These are phyloP conservation scores for Caenorhabditis becei DNA, from an alignment of 2,888 invertebrate genomes.

Conservation along the genomic window DNA sequence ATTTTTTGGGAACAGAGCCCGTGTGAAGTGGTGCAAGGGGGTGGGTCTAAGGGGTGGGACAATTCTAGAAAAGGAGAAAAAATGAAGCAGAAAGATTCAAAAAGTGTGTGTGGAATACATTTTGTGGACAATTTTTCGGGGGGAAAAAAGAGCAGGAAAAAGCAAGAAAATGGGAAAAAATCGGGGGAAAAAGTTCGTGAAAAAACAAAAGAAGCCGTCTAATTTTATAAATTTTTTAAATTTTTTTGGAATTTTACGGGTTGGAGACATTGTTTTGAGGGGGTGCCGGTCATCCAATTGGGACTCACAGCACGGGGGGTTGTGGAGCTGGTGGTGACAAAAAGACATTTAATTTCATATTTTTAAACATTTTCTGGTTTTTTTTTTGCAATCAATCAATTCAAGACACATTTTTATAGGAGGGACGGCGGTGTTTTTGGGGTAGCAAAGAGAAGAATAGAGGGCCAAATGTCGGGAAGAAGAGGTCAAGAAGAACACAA, in stretches of 20 bases:
- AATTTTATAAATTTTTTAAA: conserved; percentile 3
- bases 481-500: too few relatives aligned
- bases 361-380: too few relatives aligned
- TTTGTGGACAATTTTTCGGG: conserved; percentile 11
- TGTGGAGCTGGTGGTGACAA: too few relatives aligned
- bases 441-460: conserved; percentile 9
- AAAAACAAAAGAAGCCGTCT: neutral
- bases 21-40: too few relatives aligned
- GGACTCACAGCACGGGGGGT: neutral
- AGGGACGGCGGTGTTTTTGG: conserved; percentile 16
- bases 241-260: conserved; percentile 34
- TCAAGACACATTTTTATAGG: conserved; percentile 16
- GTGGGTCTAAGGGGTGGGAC: too few relatives aligned
- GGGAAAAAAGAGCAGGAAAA: conserved; percentile 1
- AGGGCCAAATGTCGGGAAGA: conserved; percentile 3
- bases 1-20: too few relatives aligned
- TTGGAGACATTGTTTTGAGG: conserved; percentile 20
- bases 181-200: neutral
- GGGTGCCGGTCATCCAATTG: neutral
- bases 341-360: too few relatives aligned
- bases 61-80: neutral
- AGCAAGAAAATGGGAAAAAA: neutral
- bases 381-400: too few relatives aligned
- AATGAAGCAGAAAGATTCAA: conserved; percentile 1
- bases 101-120: neutral